Conservation (phyloP, 2,888 invertebrate species). For the Drosophila mulleri region DNA sequence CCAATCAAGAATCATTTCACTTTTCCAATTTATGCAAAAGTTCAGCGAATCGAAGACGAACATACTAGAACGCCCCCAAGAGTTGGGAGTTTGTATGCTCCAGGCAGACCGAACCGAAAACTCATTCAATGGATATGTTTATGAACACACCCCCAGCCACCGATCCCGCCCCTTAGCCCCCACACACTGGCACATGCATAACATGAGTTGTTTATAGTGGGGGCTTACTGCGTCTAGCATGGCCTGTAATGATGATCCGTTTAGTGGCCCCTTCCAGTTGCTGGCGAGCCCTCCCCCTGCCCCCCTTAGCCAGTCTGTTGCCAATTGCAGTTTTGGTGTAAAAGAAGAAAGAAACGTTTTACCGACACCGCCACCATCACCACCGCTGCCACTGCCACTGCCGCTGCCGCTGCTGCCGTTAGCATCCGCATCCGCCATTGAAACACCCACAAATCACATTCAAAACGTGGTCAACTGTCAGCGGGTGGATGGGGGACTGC, state of each 20-base stretch:
- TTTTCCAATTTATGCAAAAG: conserved; percentile 22
- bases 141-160: conserved; percentile 31
- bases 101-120: conserved; percentile 3
- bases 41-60: conserved; percentile 30
- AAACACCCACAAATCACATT: conserved; percentile 63
- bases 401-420: conserved; percentile 17
- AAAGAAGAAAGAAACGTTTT: conserved; percentile 39
- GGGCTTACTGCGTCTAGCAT: conserved; percentile 36
- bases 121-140: conserved; percentile 58
- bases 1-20: neutral
- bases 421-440: conserved; percentile 60
- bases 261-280: conserved; percentile 4
- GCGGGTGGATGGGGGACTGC: conserved; percentile 7
- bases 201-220: conserved; percentile 57
- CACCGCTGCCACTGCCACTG: conserved; percentile 1
- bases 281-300: no score
- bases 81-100: neutral
- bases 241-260: conserved; percentile 53
- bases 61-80: conserved; percentile 8
- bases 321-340: conserved; percentile 47
- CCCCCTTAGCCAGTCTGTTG: conserved; percentile 15
- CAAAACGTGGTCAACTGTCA: conserved; percentile 59
- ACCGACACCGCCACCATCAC: conserved; percentile 9
- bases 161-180: no score
- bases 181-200: neutral